A percentile compares a stretch with the other conserved stretches of the same genome.
phyloP scores from a whole-genome alignment of 2,888 invertebrate genomes.

The Agrochola lota region DNA sequence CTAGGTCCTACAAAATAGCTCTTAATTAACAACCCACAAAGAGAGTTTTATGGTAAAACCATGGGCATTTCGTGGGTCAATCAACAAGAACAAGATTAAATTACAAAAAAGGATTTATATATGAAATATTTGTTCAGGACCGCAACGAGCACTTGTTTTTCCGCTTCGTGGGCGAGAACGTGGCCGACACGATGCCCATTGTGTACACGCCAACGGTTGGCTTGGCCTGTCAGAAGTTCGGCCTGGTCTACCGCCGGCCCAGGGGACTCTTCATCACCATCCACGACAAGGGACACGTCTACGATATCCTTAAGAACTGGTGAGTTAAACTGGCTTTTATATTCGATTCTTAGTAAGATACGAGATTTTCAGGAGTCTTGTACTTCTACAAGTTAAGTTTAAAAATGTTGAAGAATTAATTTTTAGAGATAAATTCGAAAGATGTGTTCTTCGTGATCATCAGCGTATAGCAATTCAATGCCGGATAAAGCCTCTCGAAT shows the following conservation, averaged over 20 bases:
- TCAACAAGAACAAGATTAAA: not conserved
- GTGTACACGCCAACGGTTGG: conserved; percentile 99
- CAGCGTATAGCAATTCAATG: not conserved
- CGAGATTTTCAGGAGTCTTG: not conserved
- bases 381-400: too few relatives aligned
- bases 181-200: conserved; percentile 98
- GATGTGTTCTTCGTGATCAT: not conserved
- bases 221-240: conserved; percentile 98
- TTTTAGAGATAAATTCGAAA: too few relatives aligned
- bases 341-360: not conserved
- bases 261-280: conserved; percentile 99
- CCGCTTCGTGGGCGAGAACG: conserved; percentile 96
- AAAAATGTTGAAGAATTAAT: too few relatives aligned
- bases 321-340: conserved; percentile 79
- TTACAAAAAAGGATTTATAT: not conserved
- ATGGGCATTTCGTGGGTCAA: not conserved
- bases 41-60: not conserved
- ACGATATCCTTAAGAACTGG: conserved; percentile 98
- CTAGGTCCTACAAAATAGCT: too few relatives aligned
- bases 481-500: not conserved
- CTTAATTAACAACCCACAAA: not conserved
- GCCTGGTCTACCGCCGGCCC: conserved; percentile 96
- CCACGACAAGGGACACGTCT: conserved; percentile 98
- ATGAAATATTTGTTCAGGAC: conserved; percentile 90
- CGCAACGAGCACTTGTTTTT: conserved; percentile 99